These are phyloP conservation scores for Dyspetes luteomarginatus DNA, from an alignment of 2,888 invertebrate species.

Conservation along the genomic window DNA sequence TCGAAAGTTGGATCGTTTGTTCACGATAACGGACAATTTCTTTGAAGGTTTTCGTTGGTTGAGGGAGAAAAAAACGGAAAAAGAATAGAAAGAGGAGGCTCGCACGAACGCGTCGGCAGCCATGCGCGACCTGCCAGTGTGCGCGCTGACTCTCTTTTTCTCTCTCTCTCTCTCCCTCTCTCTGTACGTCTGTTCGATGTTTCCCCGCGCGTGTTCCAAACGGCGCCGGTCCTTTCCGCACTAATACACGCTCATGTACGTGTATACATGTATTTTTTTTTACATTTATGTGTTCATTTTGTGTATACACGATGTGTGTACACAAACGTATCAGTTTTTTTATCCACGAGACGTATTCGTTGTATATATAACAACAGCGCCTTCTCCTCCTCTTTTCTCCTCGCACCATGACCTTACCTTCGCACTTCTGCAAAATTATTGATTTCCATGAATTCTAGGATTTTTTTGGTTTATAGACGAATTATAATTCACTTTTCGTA, in stretches of 20 bases:
- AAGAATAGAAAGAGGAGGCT: constrained; percentile 62
- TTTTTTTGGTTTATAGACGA: constrained; percentile 10
- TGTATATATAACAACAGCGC: neutral
- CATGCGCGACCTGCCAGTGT: constrained; percentile 72
- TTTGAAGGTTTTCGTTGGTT: neutral
- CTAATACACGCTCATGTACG: neutral
- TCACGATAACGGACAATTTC: neutral
- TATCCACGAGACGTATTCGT: constrained; percentile 12
- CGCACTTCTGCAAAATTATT: constrained; percentile 68
- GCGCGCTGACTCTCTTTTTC: constrained; percentile 34
- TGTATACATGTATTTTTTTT: neutral
- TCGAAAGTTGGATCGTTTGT: too few species aligned
- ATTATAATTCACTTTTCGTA: neutral
- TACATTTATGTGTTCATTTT: neutral
- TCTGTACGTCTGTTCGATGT: constrained; percentile 26
- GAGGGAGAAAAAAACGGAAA: constrained; percentile 31
- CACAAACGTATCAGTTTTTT: neutral
- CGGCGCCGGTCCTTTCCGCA: constrained; percentile 55
- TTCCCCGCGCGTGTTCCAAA: constrained; percentile 4
- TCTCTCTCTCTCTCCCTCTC: constrained; percentile 14
- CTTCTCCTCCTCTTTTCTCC: constrained; percentile 34
- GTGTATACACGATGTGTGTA: neutral
- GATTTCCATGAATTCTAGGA: constrained; percentile 60
- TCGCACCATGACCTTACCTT: constrained; percentile 68
- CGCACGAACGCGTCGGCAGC: constrained; percentile 74